A percentile compares a stretch with the other conserved stretches of the same genome.
Evolutionary conservation across 2,113 vertebrate species (phyloP).

Genomic region (Hiodon alosoides): DNA sequence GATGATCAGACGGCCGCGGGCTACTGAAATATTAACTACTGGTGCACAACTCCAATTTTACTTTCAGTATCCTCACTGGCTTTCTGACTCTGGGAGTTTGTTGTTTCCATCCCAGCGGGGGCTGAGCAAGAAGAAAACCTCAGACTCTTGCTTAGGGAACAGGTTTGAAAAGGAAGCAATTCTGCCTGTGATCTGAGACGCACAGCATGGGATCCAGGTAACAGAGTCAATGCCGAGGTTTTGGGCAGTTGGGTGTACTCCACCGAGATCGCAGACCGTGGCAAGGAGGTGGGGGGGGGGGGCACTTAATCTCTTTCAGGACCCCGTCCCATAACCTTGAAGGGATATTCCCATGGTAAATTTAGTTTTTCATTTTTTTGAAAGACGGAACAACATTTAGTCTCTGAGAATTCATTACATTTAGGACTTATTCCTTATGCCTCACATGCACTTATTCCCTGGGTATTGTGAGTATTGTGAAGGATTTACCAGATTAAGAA

Average conservation of each 20-base stretch:
- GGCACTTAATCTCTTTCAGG: slow-evolving; percentile 49
- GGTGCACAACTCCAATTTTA: slow-evolving; percentile 36
- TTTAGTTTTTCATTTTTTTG: slow-evolving; percentile 32
- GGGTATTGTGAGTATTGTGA: slow-evolving; percentile 25
- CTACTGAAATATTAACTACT: slow-evolving; percentile 43
- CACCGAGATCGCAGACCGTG: slow-evolving; percentile 46
- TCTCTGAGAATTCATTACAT: slow-evolving; percentile 34
- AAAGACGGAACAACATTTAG: slow-evolving; percentile 39
- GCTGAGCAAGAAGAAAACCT: slow-evolving; percentile 60
- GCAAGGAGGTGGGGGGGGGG: slow-evolving; percentile 32
- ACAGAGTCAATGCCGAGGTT: slow-evolving; percentile 55
- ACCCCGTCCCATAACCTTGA: slow-evolving; percentile 51
- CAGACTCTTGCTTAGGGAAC: slow-evolving; percentile 60
- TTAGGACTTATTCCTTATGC: slow-evolving; percentile 42
- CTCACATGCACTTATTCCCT: slow-evolving; percentile 37
- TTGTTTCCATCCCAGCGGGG: slow-evolving; percentile 43
- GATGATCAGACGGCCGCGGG: slow-evolving; percentile 40
- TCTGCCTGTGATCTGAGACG: slow-evolving; percentile 65
- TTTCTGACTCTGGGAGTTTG: slow-evolving; percentile 43
- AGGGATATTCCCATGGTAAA: slow-evolving; percentile 43
- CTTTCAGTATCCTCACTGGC: slow-evolving; percentile 39
- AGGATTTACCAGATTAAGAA: slow-evolving; percentile 33
- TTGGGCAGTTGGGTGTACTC: slow-evolving; percentile 48
- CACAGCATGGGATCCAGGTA: slow-evolving; percentile 61
- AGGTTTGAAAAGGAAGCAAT: slow-evolving; percentile 63